Evolutionary conservation across 2,113 vertebrate genomes (phyloP).

Genomic region (Pterophyllum scalare): DNA sequence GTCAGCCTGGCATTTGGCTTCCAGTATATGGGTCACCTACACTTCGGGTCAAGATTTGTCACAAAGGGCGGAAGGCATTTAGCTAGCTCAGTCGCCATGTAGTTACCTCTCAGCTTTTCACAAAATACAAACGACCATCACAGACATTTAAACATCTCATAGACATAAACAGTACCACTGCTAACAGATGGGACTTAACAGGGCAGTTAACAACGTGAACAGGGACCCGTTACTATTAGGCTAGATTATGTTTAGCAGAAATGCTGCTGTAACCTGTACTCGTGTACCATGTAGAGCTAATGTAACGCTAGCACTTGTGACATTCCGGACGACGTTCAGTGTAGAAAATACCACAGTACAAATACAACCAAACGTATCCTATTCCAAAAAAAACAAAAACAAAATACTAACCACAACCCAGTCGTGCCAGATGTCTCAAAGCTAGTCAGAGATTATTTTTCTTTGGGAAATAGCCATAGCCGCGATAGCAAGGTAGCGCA

Average conservation of each 20-base stretch:
- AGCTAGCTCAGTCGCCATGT: slow-evolving; percentile 46
- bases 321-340: background rate
- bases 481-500: slow-evolving; percentile 40
- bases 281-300: slow-evolving; percentile 1
- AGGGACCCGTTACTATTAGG: background rate
- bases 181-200: background rate
- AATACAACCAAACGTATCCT: background rate
- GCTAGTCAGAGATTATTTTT: background rate
- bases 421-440: background rate
- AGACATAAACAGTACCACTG: background rate
- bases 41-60: slow-evolving; percentile 48
- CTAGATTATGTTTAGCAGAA: background rate
- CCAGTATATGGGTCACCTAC: slow-evolving; percentile 13
- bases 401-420: background rate
- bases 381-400: background rate
- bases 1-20: background rate
- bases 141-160: background rate
- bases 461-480: slow-evolving; percentile 29
- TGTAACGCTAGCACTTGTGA: slow-evolving; percentile 17
- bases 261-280: slow-evolving; percentile 11
- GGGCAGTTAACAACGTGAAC: background rate
- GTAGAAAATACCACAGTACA: background rate
- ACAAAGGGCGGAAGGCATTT: slow-evolving; percentile 69
- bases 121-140: background rate
- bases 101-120: slow-evolving; percentile 7